Evolutionary conservation across 2,888 invertebrate species (phyloP).

Genomic region (Lasioglossum zephyrum): DNA sequence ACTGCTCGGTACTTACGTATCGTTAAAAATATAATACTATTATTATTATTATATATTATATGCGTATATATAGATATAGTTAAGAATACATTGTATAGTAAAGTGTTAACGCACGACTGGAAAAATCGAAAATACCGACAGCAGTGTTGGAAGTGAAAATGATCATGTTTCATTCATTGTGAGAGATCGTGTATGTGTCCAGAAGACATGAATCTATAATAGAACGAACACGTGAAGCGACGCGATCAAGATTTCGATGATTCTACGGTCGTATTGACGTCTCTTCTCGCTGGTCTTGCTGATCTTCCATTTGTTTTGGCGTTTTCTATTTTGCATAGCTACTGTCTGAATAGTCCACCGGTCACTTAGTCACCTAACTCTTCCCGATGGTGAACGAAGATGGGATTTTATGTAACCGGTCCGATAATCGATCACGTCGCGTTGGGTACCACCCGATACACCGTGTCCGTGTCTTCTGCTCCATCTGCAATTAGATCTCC

Average conservation of each 20-base stretch:
- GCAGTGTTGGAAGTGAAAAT: background rate
- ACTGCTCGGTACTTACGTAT: background rate
- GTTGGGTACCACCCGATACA: slow-evolving; percentile 85
- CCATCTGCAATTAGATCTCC: slow-evolving; percentile 88
- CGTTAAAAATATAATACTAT: slow-evolving; percentile 3
- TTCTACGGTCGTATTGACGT: background rate
- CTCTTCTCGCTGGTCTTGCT: background rate
- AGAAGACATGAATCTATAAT: slow-evolving; percentile 1
- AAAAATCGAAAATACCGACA: background rate
- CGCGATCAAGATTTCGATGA: background rate
- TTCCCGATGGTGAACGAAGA: slow-evolving; percentile 95
- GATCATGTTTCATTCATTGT: background rate
- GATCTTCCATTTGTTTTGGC: background rate
- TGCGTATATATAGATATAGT: background rate
- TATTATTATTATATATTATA: background rate
- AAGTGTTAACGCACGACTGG: background rate
- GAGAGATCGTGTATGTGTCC: background rate
- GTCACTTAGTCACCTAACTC: slow-evolving; percentile 91
- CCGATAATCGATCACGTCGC: slow-evolving; percentile 91
- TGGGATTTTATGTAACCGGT: slow-evolving; percentile 96
- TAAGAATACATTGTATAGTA: background rate
- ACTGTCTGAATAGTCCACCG: slow-evolving; percentile 18
- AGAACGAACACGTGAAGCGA: background rate
- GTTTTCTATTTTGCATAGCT: background rate
- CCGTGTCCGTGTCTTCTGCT: slow-evolving; percentile 90